A percentile compares a stretch with the other conserved stretches of the same genome.
phyloP scores from a whole-genome alignment of 2,888 invertebrate species.

The Cerceris rybyensis region DNA sequence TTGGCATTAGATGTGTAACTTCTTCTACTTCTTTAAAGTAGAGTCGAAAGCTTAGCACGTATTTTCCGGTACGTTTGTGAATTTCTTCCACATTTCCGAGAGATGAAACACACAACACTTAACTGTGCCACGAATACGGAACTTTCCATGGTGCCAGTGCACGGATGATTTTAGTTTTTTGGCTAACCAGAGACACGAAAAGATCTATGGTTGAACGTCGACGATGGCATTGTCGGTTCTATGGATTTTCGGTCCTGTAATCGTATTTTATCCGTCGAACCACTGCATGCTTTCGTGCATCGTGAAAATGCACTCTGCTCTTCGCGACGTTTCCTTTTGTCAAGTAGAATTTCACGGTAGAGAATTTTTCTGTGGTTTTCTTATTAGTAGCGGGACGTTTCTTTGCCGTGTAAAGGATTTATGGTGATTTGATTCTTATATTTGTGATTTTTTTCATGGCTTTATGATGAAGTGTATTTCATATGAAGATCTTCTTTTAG shows the following conservation, averaged over 20 bases:
- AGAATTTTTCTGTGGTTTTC: background rate
- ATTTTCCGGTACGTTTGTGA: constrained; percentile 4
- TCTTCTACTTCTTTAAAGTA: constrained; percentile 17
- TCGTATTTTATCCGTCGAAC: background rate
- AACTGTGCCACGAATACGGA: constrained; percentile 11
- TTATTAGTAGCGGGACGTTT: background rate
- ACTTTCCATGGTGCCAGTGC: constrained; percentile 12
- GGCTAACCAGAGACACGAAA: constrained; percentile 2
- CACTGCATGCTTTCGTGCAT: background rate
- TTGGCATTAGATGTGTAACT: background rate
- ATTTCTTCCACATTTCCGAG: constrained; percentile 4
- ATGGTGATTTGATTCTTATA: no score
- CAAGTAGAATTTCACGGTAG: background rate
- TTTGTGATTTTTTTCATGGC: no score
- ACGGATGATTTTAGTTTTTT: constrained; percentile 16
- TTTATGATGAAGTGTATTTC: no score
- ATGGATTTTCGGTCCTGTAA: background rate
- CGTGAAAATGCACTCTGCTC: background rate
- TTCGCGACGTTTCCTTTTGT: background rate
- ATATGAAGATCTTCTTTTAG: no score
- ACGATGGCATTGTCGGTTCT: background rate
- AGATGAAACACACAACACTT: background rate
- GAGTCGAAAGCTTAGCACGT: constrained; percentile 7
- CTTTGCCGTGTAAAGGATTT: no score
- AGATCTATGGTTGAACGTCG: constrained; percentile 15